Percentiles rank a stretch among this genome's conserved stretches.
phyloP scores from a whole-genome alignment of 2,888 invertebrate species.

The Eurytoma adleriae region DNA sequence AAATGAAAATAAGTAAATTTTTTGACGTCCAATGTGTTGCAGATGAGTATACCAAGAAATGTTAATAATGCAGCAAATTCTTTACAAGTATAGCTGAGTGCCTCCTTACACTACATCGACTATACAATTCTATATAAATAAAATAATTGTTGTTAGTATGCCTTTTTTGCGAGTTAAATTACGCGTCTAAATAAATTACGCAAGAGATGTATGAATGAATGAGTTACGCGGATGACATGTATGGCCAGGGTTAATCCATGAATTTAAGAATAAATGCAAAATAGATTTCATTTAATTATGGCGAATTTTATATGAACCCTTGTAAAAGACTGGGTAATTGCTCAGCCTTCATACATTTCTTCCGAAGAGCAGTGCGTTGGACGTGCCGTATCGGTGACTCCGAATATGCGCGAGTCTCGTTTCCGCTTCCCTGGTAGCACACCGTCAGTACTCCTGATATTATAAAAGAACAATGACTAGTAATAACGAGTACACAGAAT shows the following conservation, averaged over 20 bases:
- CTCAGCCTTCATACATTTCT: conserved; percentile 71
- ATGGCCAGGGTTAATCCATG: neutral
- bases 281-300: neutral
- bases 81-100: neutral
- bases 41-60: conserved; percentile 36
- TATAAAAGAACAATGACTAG: conserved; percentile 62
- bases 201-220: neutral
- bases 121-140: no score
- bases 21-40: conserved; percentile 69
- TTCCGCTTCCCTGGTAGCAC: conserved; percentile 72
- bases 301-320: neutral
- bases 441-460: conserved; percentile 71
- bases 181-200: no score
- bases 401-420: conserved; percentile 70
- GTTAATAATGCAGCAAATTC: neutral
- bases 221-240: neutral
- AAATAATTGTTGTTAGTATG: no score
- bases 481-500: conserved; percentile 60
- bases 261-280: neutral
- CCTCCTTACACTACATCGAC: neutral
- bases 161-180: no score
- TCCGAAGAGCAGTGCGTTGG: conserved; percentile 71
- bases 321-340: neutral
- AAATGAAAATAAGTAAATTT: conserved; percentile 14
- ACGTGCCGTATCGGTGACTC: conserved; percentile 71